Evolutionary conservation across 37 sponge, comb jelly and placozoan genomes (phyloP).

Genomic region (Oopsacas minuta): DNA sequence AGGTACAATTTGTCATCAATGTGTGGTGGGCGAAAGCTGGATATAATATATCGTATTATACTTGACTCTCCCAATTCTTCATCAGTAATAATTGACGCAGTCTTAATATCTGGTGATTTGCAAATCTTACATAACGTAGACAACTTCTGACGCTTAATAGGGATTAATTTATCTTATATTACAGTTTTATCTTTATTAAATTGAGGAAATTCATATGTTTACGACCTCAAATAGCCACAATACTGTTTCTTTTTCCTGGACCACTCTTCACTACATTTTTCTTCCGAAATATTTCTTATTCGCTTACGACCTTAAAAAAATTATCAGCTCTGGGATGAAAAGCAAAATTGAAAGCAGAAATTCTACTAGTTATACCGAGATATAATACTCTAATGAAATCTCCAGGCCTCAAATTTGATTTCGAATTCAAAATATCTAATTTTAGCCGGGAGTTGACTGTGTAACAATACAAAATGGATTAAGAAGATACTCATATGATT

Average conservation of each 20-base stretch:
- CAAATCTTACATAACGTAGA: background rate
- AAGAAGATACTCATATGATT: no score
- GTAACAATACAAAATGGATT: no score
- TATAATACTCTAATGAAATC: background rate
- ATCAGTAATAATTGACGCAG: background rate
- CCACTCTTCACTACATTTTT: background rate
- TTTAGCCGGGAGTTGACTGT: no score
- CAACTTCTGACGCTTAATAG: background rate
- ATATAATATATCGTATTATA: background rate
- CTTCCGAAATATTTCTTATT: background rate
- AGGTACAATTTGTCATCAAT: background rate
- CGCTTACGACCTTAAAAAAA: background rate
- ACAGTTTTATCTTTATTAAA: background rate
- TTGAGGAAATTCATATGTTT: background rate
- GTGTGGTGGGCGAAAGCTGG: background rate
- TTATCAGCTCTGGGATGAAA: constrained; percentile 15
- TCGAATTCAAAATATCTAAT: background rate
- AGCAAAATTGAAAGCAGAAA: background rate
- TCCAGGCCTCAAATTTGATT: background rate
- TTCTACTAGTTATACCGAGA: background rate
- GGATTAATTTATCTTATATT: background rate
- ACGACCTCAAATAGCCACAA: background rate
- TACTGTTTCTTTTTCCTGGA: background rate
- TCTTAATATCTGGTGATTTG: background rate
- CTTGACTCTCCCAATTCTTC: background rate